Conservation (phyloP, 2,113 vertebrate genomes). For the Cebus imitator region DNA sequence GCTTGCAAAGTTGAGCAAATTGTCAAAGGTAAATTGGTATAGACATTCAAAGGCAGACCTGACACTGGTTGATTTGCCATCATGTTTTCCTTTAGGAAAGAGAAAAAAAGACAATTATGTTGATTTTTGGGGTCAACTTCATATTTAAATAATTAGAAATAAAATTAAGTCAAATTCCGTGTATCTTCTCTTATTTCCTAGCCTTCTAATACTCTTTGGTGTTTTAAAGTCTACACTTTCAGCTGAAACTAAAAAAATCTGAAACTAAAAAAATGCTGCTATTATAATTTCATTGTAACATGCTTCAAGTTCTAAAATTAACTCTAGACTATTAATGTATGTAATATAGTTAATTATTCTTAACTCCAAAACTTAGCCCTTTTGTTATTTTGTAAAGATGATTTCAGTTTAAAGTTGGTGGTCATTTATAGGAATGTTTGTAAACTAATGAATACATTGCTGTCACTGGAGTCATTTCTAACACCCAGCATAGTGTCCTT, state of each 20-base stretch:
- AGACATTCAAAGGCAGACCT: not conserved
- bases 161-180: not conserved
- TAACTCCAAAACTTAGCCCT: not conserved
- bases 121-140: not conserved
- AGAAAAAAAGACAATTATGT: no score
- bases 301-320: slow-evolving; percentile 9
- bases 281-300: not conserved
- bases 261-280: not conserved
- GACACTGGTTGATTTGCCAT: fast-evolving
- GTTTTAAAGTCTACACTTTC: not conserved
- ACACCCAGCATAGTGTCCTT: not conserved
- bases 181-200: not conserved
- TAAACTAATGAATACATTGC: not conserved
- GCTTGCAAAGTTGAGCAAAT: not conserved
- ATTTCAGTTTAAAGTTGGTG: not conserved
- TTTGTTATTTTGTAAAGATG: not conserved
- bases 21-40: not conserved
- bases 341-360: not conserved
- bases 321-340: not conserved
- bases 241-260: not conserved
- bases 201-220: not conserved
- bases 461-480: not conserved
- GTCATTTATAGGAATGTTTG: not conserved
- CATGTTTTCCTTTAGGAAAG: not conserved
- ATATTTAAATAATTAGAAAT: not conserved